Conservation (phyloP, 2,888 invertebrate species). For the Mermis nigrescens region DNA sequence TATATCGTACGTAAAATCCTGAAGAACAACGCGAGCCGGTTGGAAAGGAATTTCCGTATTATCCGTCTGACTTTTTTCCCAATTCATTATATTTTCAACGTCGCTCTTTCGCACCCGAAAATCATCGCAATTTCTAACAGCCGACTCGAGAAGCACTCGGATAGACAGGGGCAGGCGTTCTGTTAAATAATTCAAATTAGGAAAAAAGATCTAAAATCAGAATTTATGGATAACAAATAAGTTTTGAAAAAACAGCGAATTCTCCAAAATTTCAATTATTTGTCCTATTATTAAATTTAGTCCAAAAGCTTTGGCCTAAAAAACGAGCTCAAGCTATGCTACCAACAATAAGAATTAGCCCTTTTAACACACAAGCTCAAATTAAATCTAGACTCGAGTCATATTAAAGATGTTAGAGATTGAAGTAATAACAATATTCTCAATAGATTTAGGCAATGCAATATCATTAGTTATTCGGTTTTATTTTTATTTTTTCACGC, state of each 20-base stretch:
- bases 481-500: too few species aligned
- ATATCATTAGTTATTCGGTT: too few species aligned
- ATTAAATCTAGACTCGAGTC: too few species aligned
- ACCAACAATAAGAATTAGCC: too few species aligned
- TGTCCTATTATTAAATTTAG: too few species aligned
- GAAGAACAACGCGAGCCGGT: conserved; percentile 81
- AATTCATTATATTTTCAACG: conserved; percentile 66
- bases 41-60: conserved; percentile 77
- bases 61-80: conserved; percentile 53
- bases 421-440: too few species aligned
- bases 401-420: too few species aligned
- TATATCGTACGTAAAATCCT: conserved; percentile 47
- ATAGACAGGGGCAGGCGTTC: conserved; percentile 64
- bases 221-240: conserved; percentile 1
- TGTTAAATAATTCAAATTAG: conserved; percentile 24
- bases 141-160: conserved; percentile 75
- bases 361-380: too few species aligned
- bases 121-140: conserved; percentile 83
- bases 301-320: too few species aligned
- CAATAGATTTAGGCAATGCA: too few species aligned
- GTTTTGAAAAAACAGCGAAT: background rate
- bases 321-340: too few species aligned
- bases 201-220: conserved; percentile 13
- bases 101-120: conserved; percentile 69
- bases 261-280: too few species aligned